A percentile compares a stretch with the other conserved stretches of the same genome.
These are phyloP conservation scores for Leucophenga varia DNA, from an alignment of 1,140 invertebrate species.

Conservation along the genomic window DNA sequence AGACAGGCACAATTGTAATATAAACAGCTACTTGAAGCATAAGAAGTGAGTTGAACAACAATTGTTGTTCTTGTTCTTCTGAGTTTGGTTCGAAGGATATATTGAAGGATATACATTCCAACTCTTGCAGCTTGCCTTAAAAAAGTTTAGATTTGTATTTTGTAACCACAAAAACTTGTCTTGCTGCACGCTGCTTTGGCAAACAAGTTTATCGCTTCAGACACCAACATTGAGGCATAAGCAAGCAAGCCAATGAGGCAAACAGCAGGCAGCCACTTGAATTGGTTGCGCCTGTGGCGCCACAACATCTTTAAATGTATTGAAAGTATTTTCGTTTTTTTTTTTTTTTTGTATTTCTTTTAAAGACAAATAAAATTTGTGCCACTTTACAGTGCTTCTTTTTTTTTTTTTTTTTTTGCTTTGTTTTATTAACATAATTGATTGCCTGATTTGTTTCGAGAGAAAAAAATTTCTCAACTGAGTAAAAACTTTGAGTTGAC, in stretches of 20 bases:
- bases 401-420: conserved; percentile 29
- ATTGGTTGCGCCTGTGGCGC: no score
- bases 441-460: conserved; percentile 21
- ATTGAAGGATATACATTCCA: no score
- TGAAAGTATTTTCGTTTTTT: no score
- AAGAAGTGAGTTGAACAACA: conserved; percentile 3
- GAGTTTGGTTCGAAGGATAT: conserved; percentile 18
- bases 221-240: no score
- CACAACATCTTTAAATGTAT: no score
- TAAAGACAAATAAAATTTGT: no score
- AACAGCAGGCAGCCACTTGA: no score
- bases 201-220: conserved; percentile 42
- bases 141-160: conserved; percentile 39
- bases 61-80: conserved; percentile 26
- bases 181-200: conserved; percentile 35
- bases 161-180: conserved; percentile 18
- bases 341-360: no score
- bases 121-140: no score
- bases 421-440: conserved; percentile 48
- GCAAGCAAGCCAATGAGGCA: no score
- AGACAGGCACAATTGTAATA: conserved; percentile 43
- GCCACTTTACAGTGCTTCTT: conserved; percentile 21
- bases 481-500: no score
- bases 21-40: conserved; percentile 35
- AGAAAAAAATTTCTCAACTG: no score